These are phyloP conservation scores for Eristalis pertinax DNA, from an alignment of 2,888 invertebrate species.

Conservation along the genomic window DNA sequence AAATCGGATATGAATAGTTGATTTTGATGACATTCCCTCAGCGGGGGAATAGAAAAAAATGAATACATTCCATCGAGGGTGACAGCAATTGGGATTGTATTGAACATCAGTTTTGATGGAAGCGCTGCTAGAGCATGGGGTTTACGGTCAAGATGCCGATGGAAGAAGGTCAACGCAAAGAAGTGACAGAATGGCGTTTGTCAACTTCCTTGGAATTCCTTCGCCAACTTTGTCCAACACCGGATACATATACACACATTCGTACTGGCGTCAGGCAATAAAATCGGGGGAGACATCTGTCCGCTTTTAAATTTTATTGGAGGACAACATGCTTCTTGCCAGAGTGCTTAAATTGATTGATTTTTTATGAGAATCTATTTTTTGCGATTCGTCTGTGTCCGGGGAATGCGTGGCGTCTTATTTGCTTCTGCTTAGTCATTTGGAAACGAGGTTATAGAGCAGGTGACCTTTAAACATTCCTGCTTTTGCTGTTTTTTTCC, in stretches of 20 bases:
- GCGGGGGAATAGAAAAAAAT: not conserved
- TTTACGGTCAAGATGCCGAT: too few species aligned
- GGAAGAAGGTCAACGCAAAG: too few species aligned
- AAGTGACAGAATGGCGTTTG: not conserved
- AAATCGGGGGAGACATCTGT: not conserved
- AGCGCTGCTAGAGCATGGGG: not conserved
- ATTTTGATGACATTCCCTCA: constrained; percentile 1
- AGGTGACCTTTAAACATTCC: not conserved
- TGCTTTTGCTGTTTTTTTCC: not conserved
- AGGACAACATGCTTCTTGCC: not conserved
- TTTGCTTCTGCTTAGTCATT: not conserved
- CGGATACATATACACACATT: too few species aligned
- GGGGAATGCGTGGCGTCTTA: not conserved
- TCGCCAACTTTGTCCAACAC: too few species aligned
- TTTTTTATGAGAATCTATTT: not conserved
- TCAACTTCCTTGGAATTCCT: not conserved
- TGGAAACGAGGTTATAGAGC: not conserved
- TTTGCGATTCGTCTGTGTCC: not conserved
- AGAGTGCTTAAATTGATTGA: not conserved
- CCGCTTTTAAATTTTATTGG: not conserved
- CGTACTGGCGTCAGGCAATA: not conserved
- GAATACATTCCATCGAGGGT: not conserved
- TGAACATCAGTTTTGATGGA: not conserved
- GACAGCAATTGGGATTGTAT: not conserved
- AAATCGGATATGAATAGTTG: constrained; percentile 13